Base-by-base conservation (phyloP, 37 sponge, comb jelly and placozoan species). In the Bolinopsis microptera region DNA sequence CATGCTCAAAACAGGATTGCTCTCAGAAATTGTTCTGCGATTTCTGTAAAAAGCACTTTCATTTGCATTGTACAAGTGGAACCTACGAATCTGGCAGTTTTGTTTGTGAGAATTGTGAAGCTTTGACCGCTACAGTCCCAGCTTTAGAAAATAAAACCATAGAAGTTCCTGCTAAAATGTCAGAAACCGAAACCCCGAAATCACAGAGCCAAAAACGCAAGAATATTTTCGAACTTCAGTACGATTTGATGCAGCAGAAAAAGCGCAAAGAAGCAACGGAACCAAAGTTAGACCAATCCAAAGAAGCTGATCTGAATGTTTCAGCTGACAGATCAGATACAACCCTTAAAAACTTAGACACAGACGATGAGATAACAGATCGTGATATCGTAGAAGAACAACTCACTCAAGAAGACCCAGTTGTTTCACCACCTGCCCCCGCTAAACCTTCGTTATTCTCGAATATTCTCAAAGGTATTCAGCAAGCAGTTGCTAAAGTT, bases 151-250 rank as follows among this genome's bases (percentile, higher is more conserved):
- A 3, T 9, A 28, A 77, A 13, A 35, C 28, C 1, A 34, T 36
- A 28, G 33, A 77, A 35, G 36, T 48, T 48, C 61, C 61, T 13
- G 9, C 28, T 0, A 77, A 77, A 77, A 0, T 28, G 33, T 32
- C 35, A 35, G 80, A 77, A 3, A 35, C 33, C 21, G 35, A 77
- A 34, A 5, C 9, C 5, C 0, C 36, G 1, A 77, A 77, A 32
- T 77, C 80, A 16, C n/a, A n/a, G n/a, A n/a, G n/a, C n/a, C 80
- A 86, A 40, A 86, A 86, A 38, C 32, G 90, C 30, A 41, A 38
- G 35, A 86, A 41, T 24, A 41, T 86, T 24, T 86, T 86, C 36
- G 90, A 86, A n/a, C 90, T 86, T n/a, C 61, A 86, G 61, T 86
- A 86, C 24, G 35, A 41, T 39, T 34, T 86, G 27, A 23, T 86